Conservation (phyloP, 1,140 invertebrate species). For the Chrysomallon squamiferum region DNA sequence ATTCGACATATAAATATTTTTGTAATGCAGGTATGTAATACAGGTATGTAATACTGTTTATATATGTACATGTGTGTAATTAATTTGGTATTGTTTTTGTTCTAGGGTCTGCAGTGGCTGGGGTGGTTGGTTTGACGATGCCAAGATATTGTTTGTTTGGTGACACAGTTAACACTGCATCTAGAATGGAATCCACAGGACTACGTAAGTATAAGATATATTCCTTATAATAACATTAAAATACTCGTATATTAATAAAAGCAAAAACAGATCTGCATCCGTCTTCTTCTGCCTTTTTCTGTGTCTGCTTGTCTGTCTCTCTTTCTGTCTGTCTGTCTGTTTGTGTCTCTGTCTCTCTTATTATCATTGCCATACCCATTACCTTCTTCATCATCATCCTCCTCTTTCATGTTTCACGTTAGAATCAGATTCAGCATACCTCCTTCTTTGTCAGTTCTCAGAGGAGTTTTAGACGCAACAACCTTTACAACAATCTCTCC, state of each 20-base stretch:
- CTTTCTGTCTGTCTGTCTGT: slow-evolving; percentile 2
- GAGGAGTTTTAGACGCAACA: too few relatives aligned
- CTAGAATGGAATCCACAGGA: slow-evolving; percentile 48
- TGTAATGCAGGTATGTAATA: too few relatives aligned
- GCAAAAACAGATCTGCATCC: not conserved
- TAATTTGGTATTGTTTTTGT: not conserved
- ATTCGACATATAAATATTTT: too few relatives aligned
- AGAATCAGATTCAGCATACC: too few relatives aligned
- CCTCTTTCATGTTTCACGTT: too few relatives aligned
- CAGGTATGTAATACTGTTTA: too few relatives aligned
- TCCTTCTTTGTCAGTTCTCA: too few relatives aligned
- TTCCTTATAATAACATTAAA: too few relatives aligned
- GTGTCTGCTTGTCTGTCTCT: slow-evolving; percentile 2
- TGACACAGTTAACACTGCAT: slow-evolving; percentile 51
- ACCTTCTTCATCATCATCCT: too few relatives aligned
- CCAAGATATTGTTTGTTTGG: slow-evolving; percentile 48
- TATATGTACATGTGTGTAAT: not conserved
- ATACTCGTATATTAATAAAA: too few relatives aligned
- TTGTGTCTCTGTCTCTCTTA: not conserved
- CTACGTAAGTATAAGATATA: slow-evolving; percentile 11
- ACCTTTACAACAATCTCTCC: too few relatives aligned
- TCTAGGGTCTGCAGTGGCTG: slow-evolving; percentile 34
- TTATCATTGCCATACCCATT: too few relatives aligned
- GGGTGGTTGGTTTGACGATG: slow-evolving; percentile 52
- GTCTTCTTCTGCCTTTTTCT: not conserved